Base-by-base conservation (phyloP, 2,888 invertebrate genomes). In the Pseudococcus jackbeardsleyi region DNA sequence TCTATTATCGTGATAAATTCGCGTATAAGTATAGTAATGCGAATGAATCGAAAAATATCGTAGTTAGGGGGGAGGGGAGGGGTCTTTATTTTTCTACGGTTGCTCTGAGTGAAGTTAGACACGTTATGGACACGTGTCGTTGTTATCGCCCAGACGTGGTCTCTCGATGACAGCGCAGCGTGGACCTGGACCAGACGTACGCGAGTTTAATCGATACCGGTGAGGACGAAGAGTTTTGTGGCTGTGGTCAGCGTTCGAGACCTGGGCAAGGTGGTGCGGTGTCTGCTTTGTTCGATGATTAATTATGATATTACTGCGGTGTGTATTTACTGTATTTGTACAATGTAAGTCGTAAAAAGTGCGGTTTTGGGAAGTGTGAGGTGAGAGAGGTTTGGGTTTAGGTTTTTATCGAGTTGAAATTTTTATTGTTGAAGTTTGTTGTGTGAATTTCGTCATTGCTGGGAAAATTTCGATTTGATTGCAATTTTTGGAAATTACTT, bases 181-280 rank as follows among this genome's bases (percentile, higher is more conserved):
- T 64, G 11, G 8, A 22, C 22, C 59, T 64, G 11, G 8, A 22
- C 22, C 59, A 59, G 59, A 64, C 48, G 8, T 50, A 50, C 0
- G 15, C 22, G 64, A 64, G 19, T 59, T 7, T 22, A 64, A 64
- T 64, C 64, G 64, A 64, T 64, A 64, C 15, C 3, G 19, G 9
- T 22, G 22, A 2, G 64, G 22, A 6, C 59, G 2, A 33, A 33
- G 64, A 64, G 64, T 64, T 64, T 22, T 64, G 22, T 64, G 64
- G 64, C 64, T 64, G 64, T 64, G 64, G 64, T 64, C 64, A 64
- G 64, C 59, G 6, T 59, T 17, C n/a, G 22, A 64, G 22, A 64
- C 64, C 26, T 33, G 26, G 1, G 26, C 26, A n/a, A n/a, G n/a
- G n/a, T 33, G 26, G 26, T 33, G 9, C n/a, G 59, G 15, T 17